phyloP scores from a whole-genome alignment of 1,140 invertebrate species.

The Nasonia longicornis region DNA sequence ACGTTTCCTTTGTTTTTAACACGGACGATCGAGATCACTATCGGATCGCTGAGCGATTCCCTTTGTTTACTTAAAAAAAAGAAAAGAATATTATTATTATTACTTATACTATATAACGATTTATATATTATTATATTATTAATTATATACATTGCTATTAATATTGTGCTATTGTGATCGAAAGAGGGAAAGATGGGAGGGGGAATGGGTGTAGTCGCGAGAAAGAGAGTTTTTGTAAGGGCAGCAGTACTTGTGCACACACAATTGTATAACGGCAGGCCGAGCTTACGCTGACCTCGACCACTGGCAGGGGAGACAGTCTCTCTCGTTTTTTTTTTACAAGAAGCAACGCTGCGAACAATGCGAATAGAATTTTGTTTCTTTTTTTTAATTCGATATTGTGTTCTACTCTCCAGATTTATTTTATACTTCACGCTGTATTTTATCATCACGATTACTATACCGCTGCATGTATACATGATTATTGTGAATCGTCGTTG shows the following conservation, averaged over 20 bases:
- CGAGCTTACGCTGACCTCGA: conserved; percentile 32
- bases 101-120: neutral
- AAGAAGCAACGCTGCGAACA: conserved; percentile 5
- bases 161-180: conserved; percentile 35
- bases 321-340: neutral
- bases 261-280: conserved; percentile 21
- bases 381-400: neutral
- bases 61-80: conserved; percentile 43
- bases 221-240: conserved; percentile 34
- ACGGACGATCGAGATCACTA: conserved; percentile 16
- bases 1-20: conserved; percentile 32
- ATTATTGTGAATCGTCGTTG: conserved; percentile 7
- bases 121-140: neutral
- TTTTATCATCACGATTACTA: conserved; percentile 29
- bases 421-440: conserved; percentile 10
- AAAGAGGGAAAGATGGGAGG: neutral
- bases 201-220: neutral
- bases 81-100: conserved; percentile 9
- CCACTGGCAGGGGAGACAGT: conserved; percentile 5
- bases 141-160: neutral
- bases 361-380: conserved; percentile 27
- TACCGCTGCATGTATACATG: neutral
- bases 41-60: conserved; percentile 42
- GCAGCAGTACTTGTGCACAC: conserved; percentile 46
- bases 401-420: conserved; percentile 26